phyloP scores from a whole-genome alignment of 2,113 vertebrate genomes.

The Cryptomyrus ogoouensis region DNA sequence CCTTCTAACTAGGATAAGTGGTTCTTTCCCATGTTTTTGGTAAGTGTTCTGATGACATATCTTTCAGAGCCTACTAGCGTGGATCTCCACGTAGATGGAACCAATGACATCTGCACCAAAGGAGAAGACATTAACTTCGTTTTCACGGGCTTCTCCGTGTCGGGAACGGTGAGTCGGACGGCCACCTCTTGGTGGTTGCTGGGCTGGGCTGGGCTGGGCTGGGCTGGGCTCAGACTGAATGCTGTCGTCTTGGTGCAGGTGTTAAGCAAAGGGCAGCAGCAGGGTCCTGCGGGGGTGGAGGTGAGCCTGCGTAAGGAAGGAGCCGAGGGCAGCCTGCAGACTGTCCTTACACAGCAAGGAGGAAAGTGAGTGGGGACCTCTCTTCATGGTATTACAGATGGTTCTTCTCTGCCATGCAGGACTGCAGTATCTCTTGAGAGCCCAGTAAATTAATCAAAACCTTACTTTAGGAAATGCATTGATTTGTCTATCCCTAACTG shows the following conservation, averaged over 20 bases:
- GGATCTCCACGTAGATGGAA: constrained; percentile 87
- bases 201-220: not conserved
- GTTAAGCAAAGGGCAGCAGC: constrained; percentile 81
- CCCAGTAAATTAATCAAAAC: not conserved
- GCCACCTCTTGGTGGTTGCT: not conserved
- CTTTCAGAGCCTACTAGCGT: constrained; percentile 82
- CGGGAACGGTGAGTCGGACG: constrained; percentile 69
- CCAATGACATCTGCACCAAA: constrained; percentile 91
- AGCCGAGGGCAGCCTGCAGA: constrained; percentile 69
- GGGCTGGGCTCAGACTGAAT: not conserved
- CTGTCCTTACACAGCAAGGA: constrained; percentile 73
- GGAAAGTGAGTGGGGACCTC: constrained; percentile 78
- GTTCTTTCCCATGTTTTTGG: not conserved
- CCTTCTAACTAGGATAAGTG: not conserved
- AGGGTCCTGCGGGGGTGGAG: constrained; percentile 84
- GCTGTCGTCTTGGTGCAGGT: constrained; percentile 58
- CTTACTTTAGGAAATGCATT: not conserved
- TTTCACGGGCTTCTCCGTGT: constrained; percentile 92
- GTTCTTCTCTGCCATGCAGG: not conserved
- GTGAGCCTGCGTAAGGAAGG: constrained; percentile 71
- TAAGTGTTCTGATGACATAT: not conserved
- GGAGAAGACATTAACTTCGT: constrained; percentile 96
- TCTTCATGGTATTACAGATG: not conserved
- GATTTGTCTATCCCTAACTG: not conserved
- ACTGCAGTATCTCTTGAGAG: not conserved